Conservation (phyloP, 2,113 vertebrate genomes). For the Micronycteris hirsuta region DNA sequence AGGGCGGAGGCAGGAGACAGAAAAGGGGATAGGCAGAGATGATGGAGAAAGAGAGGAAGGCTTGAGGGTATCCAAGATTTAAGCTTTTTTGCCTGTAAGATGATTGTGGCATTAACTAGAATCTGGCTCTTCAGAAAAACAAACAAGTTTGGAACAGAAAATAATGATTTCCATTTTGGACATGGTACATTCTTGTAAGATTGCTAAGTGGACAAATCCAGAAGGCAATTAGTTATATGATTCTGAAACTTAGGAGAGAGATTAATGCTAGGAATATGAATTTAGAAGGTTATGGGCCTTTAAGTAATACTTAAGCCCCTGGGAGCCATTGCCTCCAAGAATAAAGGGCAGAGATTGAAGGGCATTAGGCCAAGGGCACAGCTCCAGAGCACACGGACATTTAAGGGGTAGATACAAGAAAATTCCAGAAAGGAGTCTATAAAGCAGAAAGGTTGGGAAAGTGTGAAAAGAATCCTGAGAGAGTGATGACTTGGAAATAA, state of each 20-base stretch:
- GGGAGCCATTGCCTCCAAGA: background rate
- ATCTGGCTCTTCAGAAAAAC: background rate
- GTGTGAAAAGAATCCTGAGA: slow-evolving; percentile 1
- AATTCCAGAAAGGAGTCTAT: background rate
- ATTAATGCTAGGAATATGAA: background rate
- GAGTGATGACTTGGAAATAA: background rate
- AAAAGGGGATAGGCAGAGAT: background rate
- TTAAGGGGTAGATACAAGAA: background rate
- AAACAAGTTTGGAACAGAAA: background rate
- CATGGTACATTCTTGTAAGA: background rate
- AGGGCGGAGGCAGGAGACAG: background rate
- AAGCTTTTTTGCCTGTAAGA: background rate
- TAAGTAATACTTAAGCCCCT: background rate
- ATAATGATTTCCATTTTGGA: background rate
- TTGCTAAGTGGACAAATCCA: background rate
- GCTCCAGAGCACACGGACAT: background rate
- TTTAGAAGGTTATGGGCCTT: background rate
- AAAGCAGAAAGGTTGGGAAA: background rate
- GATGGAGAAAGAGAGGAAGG: background rate
- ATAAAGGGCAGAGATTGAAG: background rate
- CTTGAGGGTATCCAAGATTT: background rate
- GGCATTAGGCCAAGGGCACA: background rate
- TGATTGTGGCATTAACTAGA: background rate
- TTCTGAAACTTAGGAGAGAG: background rate
- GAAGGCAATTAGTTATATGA: background rate